A percentile compares a stretch with the other conserved stretches of the same genome.
Evolutionary conservation across 2,113 vertebrate genomes (phyloP).

Genomic region (Meleagris gallopavo): DNA sequence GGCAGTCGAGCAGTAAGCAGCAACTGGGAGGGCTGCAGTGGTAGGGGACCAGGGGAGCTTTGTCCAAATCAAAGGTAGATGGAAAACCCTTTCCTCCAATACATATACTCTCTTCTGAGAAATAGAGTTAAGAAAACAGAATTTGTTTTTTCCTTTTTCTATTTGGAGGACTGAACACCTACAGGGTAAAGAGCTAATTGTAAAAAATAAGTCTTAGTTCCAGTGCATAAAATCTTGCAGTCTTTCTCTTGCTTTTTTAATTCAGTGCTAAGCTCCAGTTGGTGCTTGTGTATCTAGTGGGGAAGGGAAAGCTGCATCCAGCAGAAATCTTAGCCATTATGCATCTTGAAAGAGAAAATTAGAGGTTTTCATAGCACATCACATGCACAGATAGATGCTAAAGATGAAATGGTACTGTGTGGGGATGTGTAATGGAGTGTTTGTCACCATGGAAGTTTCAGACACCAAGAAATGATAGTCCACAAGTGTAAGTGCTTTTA

Average conservation of each 20-base stretch:
- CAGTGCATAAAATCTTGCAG: background rate
- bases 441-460: background rate
- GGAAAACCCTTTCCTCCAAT: background rate
- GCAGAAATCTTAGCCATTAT: background rate
- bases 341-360: background rate
- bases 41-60: background rate
- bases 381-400: background rate
- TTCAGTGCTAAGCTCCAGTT: background rate
- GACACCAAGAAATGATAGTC: constrained; percentile 37
- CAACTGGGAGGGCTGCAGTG: background rate
- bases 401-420: background rate
- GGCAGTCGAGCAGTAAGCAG: background rate
- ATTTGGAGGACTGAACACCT: background rate
- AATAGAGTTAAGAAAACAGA: background rate
- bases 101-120: background rate
- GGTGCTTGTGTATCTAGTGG: background rate
- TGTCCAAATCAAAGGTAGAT: background rate
- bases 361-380: background rate
- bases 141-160: background rate
- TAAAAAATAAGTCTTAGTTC: background rate
- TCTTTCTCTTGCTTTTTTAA: background rate
- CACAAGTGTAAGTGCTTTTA: constrained; percentile 35
- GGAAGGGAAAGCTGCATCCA: background rate
- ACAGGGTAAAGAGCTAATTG: background rate
- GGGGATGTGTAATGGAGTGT: background rate